phyloP scores from a whole-genome alignment of 1,140 invertebrate species.

The Subanguina moxae region DNA sequence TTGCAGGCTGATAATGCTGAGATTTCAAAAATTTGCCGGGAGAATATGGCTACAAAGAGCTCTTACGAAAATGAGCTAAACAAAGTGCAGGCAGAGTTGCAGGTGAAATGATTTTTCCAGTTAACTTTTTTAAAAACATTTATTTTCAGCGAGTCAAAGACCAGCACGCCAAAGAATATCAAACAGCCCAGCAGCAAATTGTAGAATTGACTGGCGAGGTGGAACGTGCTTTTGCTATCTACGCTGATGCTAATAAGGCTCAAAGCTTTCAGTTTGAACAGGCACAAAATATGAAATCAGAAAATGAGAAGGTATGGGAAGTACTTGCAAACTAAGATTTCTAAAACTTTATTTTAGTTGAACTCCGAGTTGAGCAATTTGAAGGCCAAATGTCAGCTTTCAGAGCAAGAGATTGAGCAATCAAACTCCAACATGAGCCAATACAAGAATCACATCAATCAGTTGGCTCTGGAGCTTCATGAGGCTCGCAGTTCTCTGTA shows the following conservation, averaged over 20 bases:
- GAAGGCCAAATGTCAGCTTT: background rate
- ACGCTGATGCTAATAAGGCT: background rate
- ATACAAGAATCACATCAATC: background rate
- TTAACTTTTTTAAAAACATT: too few species aligned
- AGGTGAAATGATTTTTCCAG: background rate
- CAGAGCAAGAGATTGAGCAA: background rate
- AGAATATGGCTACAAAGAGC: background rate
- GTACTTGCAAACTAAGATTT: too few species aligned
- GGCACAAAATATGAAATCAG: background rate
- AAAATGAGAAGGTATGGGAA: constrained; percentile 1
- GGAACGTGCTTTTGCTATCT: background rate
- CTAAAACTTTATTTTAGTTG: too few species aligned
- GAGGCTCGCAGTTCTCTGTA: background rate
- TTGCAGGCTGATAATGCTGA: background rate
- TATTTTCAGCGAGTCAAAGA: background rate
- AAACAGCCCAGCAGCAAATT: background rate
- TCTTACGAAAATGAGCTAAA: background rate
- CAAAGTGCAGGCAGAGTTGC: background rate
- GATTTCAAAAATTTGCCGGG: background rate
- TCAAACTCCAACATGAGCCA: background rate
- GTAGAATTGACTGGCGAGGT: background rate
- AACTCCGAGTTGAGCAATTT: background rate
- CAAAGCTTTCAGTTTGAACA: background rate
- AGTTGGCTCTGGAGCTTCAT: background rate
- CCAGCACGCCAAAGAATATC: background rate